These are phyloP conservation scores for Tursiops truncatus DNA, from an alignment of 2,113 vertebrate species.

Conservation along the genomic window DNA sequence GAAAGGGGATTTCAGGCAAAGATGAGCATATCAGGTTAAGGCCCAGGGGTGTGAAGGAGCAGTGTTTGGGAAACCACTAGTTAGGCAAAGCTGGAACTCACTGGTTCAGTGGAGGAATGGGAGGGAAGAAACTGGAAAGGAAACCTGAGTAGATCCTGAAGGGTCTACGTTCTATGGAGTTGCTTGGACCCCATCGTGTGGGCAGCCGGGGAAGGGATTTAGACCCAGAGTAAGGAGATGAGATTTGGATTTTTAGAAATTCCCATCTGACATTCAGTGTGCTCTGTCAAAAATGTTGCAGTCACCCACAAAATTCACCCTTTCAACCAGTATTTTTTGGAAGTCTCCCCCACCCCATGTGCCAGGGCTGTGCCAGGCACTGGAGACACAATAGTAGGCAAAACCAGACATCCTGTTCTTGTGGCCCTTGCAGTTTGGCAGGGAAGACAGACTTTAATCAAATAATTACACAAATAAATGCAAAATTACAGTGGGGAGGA, in stretches of 20 bases:
- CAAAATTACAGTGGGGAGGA: conserved; percentile 45
- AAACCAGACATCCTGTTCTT: conserved; percentile 67
- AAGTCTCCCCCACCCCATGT: neutral
- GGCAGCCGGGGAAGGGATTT: neutral
- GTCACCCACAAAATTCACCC: neutral
- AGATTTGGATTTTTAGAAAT: conserved; percentile 47
- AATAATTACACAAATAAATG: conserved; percentile 65
- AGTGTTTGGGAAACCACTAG: neutral
- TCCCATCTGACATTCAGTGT: neutral
- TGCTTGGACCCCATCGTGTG: neutral
- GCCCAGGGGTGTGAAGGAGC: neutral
- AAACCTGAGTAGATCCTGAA: neutral
- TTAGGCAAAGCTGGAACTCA: conserved; percentile 20
- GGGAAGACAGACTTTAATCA: conserved; percentile 57
- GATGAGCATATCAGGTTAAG: neutral
- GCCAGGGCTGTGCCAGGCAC: conserved; percentile 24
- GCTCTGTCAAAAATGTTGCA: conserved; percentile 1
- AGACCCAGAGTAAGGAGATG: neutral
- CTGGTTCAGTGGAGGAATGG: neutral
- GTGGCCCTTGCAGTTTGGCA: conserved; percentile 61
- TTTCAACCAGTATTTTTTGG: neutral
- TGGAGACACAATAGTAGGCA: conserved; percentile 26
- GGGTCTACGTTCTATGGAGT: neutral
- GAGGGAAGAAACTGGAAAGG: neutral
- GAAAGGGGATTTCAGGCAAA: neutral